Conservation (phyloP, 2,797 vertebrate genomes). For the Malacoctenus gilli region DNA sequence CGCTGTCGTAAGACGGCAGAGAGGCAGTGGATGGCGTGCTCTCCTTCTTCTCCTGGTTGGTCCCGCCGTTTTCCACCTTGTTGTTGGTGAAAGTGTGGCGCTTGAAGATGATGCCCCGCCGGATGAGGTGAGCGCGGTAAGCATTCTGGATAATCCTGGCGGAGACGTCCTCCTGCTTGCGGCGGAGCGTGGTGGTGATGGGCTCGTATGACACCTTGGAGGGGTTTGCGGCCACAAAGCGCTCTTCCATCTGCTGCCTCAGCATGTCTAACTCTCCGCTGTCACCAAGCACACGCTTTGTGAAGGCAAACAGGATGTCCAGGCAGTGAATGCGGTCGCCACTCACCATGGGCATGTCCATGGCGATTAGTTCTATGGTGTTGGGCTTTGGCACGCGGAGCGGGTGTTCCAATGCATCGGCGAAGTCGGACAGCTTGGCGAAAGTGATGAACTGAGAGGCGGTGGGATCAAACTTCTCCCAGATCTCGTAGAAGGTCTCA, state of each 20-base stretch:
- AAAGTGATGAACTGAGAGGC: conserved; percentile 99
- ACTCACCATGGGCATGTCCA: conserved; percentile 99
- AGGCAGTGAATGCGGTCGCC: conserved; percentile 99
- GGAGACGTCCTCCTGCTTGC: conserved; percentile 96
- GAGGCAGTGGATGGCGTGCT: conserved; percentile 98
- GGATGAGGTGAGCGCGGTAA: conserved; percentile 88
- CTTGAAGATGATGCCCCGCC: conserved; percentile 89
- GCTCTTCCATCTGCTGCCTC: conserved; percentile 98
- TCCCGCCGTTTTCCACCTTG: conserved; percentile 92
- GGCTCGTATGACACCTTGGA: conserved; percentile 99
- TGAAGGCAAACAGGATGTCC: conserved; percentile 99
- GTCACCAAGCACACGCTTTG: conserved; percentile 97
- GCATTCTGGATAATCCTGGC: conserved; percentile 94
- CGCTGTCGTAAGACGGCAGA: conserved; percentile 97
- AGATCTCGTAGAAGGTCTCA: conserved; percentile 99
- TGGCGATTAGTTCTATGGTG: conserved; percentile 98
- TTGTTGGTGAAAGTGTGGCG: conserved; percentile 80
- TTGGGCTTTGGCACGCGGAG: conserved; percentile 97
- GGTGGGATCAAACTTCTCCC: conserved; percentile 99
- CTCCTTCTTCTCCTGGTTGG: conserved; percentile 94
- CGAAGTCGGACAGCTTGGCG: conserved; percentile 95
- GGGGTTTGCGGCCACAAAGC: conserved; percentile 97
- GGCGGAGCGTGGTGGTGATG: conserved; percentile 97
- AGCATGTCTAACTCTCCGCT: conserved; percentile 98
- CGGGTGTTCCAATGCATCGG: conserved; percentile 94